These are phyloP conservation scores for Callinectes sapidus DNA, from an alignment of 2,888 invertebrate species.

Conservation along the genomic window DNA sequence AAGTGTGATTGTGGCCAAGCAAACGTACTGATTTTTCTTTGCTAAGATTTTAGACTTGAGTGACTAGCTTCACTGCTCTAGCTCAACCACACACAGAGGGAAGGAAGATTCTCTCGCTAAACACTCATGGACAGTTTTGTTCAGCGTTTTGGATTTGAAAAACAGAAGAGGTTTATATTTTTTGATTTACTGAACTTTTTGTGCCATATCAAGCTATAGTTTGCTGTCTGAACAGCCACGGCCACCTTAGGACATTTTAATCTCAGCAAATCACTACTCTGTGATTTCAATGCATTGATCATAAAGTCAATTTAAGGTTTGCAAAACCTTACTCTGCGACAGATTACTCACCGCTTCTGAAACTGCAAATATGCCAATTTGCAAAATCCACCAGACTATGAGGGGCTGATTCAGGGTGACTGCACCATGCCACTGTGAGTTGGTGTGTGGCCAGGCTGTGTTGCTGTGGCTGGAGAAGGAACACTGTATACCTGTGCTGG, in stretches of 20 bases:
- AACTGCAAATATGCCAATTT: conserved; percentile 9
- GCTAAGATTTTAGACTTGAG: not conserved
- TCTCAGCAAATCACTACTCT: not conserved
- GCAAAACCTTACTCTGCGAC: not conserved
- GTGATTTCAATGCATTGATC: conserved; percentile 26
- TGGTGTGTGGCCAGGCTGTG: not conserved
- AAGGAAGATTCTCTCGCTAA: conserved; percentile 19
- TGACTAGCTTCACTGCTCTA: not conserved
- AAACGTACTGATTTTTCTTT: not conserved
- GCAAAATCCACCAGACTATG: not conserved
- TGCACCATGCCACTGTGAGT: not conserved
- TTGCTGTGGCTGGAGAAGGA: not conserved
- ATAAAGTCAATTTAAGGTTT: not conserved
- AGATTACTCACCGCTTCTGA: conserved; percentile 10
- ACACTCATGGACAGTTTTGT: conserved; percentile 5
- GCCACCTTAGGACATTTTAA: not conserved
- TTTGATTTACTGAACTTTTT: not conserved
- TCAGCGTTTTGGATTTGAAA: not conserved
- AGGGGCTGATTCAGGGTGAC: not conserved
- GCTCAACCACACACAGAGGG: not conserved
- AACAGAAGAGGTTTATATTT: not conserved
- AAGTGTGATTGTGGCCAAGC: not conserved
- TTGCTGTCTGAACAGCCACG: conserved; percentile 23
- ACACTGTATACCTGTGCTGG: not conserved
- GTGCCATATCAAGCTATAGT: conserved; percentile 23